Evolutionary conservation across 2,888 invertebrate genomes (phyloP).

Genomic region (Drosophila differens): DNA sequence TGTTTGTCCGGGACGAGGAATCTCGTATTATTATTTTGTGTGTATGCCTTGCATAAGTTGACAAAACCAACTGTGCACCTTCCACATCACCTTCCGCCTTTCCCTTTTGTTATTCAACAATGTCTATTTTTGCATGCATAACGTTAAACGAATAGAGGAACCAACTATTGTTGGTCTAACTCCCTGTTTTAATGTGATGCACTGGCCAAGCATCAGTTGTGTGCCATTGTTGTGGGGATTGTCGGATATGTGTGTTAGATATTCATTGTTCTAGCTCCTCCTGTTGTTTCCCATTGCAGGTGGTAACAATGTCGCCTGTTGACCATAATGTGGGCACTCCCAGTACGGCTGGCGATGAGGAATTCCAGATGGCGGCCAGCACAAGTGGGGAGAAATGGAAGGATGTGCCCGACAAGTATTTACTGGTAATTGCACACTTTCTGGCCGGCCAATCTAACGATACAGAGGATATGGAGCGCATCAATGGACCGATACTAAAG

Average conservation of each 20-base stretch:
- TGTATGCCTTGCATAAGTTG: slow-evolving; percentile 32
- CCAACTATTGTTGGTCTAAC: slow-evolving; percentile 33
- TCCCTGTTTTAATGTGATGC: neutral
- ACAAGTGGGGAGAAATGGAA: slow-evolving; percentile 73
- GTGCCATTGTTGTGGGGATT: slow-evolving; percentile 32
- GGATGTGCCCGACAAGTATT: slow-evolving; percentile 83
- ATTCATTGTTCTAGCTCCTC: slow-evolving; percentile 20
- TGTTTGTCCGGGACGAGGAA: neutral
- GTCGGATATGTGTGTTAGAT: slow-evolving; percentile 15
- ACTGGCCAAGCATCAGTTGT: neutral
- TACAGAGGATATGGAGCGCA: slow-evolving; percentile 84
- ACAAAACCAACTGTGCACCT: slow-evolving; percentile 29
- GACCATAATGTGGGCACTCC: slow-evolving; percentile 53
- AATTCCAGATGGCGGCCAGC: slow-evolving; percentile 63
- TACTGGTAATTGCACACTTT: slow-evolving; percentile 82
- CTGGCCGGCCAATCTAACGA: slow-evolving; percentile 82
- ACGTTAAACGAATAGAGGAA: slow-evolving; percentile 1
- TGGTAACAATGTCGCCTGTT: slow-evolving; percentile 67
- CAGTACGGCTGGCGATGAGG: slow-evolving; percentile 35
- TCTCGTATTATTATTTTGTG: neutral
- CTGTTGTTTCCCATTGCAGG: slow-evolving; percentile 47
- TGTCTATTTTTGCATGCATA: slow-evolving; percentile 11
- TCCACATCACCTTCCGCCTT: too few species aligned
- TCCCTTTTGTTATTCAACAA: neutral
- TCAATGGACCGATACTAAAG: slow-evolving; percentile 88